phyloP scores from a whole-genome alignment of 2,888 invertebrate genomes.

The Heliconius aoede region DNA sequence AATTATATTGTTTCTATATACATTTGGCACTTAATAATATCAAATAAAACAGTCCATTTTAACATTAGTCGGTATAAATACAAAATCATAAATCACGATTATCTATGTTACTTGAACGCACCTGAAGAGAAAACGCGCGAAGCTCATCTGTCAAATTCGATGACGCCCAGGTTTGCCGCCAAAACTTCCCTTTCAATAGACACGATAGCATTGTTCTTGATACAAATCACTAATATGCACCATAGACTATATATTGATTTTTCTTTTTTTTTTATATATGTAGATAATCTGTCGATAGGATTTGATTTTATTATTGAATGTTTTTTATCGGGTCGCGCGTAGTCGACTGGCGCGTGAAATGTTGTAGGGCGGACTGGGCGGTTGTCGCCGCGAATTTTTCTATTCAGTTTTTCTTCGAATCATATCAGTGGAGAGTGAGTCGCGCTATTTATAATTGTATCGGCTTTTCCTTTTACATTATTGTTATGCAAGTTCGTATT shows the following conservation, averaged over 20 bases:
- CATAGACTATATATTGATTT: constrained; percentile 29
- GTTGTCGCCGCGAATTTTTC: constrained; percentile 71
- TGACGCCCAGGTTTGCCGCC: constrained; percentile 68
- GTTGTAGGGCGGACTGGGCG: constrained; percentile 74
- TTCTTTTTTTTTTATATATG: constrained; percentile 26
- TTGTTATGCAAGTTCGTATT: constrained; percentile 41
- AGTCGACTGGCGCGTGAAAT: constrained; percentile 76
- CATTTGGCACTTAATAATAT: constrained; percentile 29
- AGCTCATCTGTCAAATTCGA: constrained; percentile 74
- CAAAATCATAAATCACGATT: constrained; percentile 59
- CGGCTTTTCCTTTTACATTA: constrained; percentile 47
- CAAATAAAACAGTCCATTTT: constrained; percentile 5
- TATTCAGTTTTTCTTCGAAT: constrained; percentile 72
- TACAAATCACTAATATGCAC: constrained; percentile 56
- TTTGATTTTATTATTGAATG: constrained; percentile 43
- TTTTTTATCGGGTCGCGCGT: constrained; percentile 56
- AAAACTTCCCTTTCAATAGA: constrained; percentile 66
- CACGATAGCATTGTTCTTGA: constrained; percentile 67
- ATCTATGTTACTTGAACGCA: constrained; percentile 74
- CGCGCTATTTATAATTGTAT: constrained; percentile 67
- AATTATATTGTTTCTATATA: constrained; percentile 49
- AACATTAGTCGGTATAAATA: constrained; percentile 27
- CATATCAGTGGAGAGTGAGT: constrained; percentile 67
- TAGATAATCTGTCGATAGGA: constrained; percentile 26
- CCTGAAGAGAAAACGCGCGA: constrained; percentile 77